Base-by-base conservation (phyloP, 2,888 invertebrate species). In the Octonoba sinensis region DNA sequence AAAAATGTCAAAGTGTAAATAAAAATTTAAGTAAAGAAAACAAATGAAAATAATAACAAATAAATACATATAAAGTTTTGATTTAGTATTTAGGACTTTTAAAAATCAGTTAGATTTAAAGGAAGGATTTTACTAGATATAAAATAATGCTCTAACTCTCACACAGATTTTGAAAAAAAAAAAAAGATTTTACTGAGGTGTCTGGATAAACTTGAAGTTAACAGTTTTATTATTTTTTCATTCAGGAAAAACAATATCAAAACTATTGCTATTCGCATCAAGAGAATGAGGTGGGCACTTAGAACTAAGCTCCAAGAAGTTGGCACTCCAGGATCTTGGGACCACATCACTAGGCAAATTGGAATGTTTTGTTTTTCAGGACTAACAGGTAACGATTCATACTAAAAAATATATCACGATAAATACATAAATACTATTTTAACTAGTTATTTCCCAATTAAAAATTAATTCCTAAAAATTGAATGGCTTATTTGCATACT, bases 331-430 rank as follows among this genome's bases (percentile, higher is more conserved):
- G 99, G 99, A 83, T 93, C 90, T 85, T 99, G 99, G 99, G 93
- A 95, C 86, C 99, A 99, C 89, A 96, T 99, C 85, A 94, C 95
- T 11, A 91, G 93, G 51, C 98, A 97, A 90, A 97, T 97, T 88
- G 99, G 99, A 85, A 96, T 99, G 95, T 99, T 99, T 91, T 97
- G 97, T 0, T 99, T 95, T 90, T 99, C 99, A 12, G 99, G 99
- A 2, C 91, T 99, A 2, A 93, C 91, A 87, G 91, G 94, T 94
- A 36, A 36, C 36, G 36, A 11, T 36, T 36, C 11, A 8, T 36
- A 36, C 36, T 6, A 36, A 6, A 36, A 8, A 8, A 36, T n/a
- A 89, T 89, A 89, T 69, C 36, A 36, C 15, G 8, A 44, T 44
- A 36, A 36, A 2, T 6, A 8, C 36, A 36, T 36, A 8, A 36